Percentiles rank a stretch among this genome's conserved stretches.
phyloP scores from a whole-genome alignment of 2,797 vertebrate species.

The Microctenopoma stevenorrisi region DNA sequence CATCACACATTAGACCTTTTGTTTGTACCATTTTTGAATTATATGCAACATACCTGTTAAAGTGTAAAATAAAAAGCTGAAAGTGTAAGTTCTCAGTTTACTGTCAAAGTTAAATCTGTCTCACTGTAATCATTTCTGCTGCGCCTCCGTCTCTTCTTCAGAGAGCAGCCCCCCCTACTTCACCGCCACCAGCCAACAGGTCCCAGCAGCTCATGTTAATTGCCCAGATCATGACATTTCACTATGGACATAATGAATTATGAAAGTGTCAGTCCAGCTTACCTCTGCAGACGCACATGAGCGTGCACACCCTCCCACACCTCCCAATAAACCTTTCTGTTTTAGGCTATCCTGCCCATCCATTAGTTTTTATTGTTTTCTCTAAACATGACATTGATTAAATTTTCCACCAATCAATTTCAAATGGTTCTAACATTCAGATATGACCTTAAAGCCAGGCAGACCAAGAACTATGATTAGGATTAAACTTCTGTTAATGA shows the following conservation, averaged over 20 bases:
- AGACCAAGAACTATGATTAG: conserved; percentile 98
- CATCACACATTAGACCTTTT: not conserved
- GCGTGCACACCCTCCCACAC: conserved; percentile 64
- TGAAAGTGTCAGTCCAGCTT: conserved; percentile 84
- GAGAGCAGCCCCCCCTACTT: not conserved
- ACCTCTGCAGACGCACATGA: conserved; percentile 18
- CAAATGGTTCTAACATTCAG: conserved; percentile 99
- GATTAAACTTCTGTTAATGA: conserved; percentile 99
- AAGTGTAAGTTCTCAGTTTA: conserved; percentile 10
- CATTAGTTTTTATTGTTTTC: conserved; percentile 99
- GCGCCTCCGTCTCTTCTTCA: conserved; percentile 38
- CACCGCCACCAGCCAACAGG: conserved; percentile 70
- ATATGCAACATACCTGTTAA: not conserved
- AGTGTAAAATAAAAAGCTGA: not conserved
- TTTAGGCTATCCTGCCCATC: conserved; percentile 90
- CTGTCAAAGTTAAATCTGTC: conserved; percentile 20
- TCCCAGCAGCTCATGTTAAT: conserved; percentile 90
- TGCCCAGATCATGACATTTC: conserved; percentile 91
- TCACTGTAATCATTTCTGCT: conserved; percentile 39
- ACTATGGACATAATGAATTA: conserved; percentile 96
- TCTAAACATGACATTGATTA: conserved; percentile 99
- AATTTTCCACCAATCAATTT: conserved; percentile 99
- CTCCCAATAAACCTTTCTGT: conserved; percentile 93
- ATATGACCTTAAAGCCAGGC: conserved; percentile 99
- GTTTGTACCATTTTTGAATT: not conserved